Evolutionary conservation across 2,113 vertebrate genomes (phyloP).

Genomic region (Proterorhinus semilunaris): DNA sequence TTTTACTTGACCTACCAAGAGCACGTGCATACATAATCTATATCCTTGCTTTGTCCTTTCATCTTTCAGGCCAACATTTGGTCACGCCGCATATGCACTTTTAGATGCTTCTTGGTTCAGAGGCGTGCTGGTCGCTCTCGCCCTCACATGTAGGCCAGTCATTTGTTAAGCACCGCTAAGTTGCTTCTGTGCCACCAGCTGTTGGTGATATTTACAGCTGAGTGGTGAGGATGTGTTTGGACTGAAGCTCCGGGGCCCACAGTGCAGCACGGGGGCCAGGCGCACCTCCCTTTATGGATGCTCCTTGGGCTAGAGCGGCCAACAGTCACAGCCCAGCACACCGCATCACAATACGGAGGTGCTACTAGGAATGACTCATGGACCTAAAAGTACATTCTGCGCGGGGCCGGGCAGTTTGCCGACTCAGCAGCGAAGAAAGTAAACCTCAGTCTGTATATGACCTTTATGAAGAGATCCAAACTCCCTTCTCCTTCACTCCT

Average conservation of each 20-base stretch:
- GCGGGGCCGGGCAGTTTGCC: slow-evolving; percentile 34
- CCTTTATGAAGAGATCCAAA: slow-evolving; percentile 50
- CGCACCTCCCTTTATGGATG: slow-evolving; percentile 49
- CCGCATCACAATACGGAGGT: slow-evolving; percentile 41
- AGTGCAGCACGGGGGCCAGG: slow-evolving; percentile 40
- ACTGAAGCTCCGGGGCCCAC: slow-evolving; percentile 42
- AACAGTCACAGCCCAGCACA: slow-evolving; percentile 35
- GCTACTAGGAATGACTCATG: slow-evolving; percentile 23
- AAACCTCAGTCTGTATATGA: slow-evolving; percentile 45
- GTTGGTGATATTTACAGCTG: slow-evolving; percentile 80
- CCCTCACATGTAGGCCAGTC: slow-evolving; percentile 62
- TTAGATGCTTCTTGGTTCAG: slow-evolving; percentile 35
- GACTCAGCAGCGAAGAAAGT: slow-evolving; percentile 41
- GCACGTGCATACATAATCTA: background rate
- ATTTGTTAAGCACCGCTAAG: slow-evolving; percentile 76
- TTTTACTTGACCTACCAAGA: background rate
- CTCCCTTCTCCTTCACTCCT: slow-evolving; percentile 7
- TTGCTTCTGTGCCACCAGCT: slow-evolving; percentile 75
- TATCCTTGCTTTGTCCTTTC: background rate
- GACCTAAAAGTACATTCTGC: slow-evolving; percentile 28
- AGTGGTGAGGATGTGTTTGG: slow-evolving; percentile 70
- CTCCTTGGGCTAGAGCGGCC: slow-evolving; percentile 59
- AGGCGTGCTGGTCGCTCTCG: slow-evolving; percentile 33
- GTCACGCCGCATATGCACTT: background rate
- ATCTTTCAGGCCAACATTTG: background rate